phyloP scores from a whole-genome alignment of 2,113 vertebrate species.

The Atrichornis clamosus region DNA sequence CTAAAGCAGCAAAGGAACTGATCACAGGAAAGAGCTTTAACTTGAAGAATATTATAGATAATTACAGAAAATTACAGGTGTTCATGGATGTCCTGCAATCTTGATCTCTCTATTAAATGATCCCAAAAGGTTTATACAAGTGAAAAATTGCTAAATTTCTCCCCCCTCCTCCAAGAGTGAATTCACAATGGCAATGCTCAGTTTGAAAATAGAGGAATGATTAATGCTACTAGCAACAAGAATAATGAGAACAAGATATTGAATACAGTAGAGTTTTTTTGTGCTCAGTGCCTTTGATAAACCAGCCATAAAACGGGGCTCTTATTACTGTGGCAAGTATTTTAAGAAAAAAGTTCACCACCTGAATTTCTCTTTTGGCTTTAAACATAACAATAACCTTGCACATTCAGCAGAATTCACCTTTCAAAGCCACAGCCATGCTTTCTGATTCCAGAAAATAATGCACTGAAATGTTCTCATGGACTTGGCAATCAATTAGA shows the following conservation, averaged over 20 bases:
- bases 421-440: neutral
- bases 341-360: neutral
- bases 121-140: neutral
- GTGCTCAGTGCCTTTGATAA: neutral
- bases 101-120: neutral
- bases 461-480: neutral
- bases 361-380: neutral
- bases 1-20: neutral
- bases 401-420: neutral
- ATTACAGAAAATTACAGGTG: neutral
- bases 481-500: slow-evolving; percentile 13
- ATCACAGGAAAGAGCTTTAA: neutral
- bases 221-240: neutral
- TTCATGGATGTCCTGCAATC: neutral
- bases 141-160: neutral
- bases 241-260: neutral
- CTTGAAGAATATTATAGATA: neutral
- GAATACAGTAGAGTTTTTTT: neutral
- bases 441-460: slow-evolving; percentile 1
- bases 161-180: neutral
- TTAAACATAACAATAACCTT: neutral
- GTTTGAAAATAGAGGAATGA: neutral
- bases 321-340: neutral
- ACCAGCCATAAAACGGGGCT: neutral
- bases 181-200: neutral